These are phyloP conservation scores for Bovichtus variegatus DNA, from an alignment of 2,797 vertebrate species.

Conservation along the genomic window DNA sequence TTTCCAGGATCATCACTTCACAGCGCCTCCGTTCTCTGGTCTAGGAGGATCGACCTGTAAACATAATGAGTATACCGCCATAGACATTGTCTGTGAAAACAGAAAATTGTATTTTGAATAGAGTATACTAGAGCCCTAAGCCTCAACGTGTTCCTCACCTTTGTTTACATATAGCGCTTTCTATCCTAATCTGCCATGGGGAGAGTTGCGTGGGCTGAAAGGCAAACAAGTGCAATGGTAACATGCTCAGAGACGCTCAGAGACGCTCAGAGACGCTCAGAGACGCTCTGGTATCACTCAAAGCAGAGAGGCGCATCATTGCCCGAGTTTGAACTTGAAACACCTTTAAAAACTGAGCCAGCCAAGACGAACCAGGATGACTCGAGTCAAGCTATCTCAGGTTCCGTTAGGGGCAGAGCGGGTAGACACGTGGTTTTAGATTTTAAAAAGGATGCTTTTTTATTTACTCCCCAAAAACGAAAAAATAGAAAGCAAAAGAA, in stretches of 20 bases:
- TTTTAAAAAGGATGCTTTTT: not conserved
- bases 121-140: conserved; percentile 30
- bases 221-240: conserved; percentile 46
- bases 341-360: not conserved
- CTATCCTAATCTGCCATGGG: conserved; percentile 56
- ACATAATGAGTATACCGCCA: conserved; percentile 17
- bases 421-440: not conserved
- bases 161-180: conserved; percentile 52
- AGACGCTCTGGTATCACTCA: conserved; percentile 43
- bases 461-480: not conserved
- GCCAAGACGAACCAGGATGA: not conserved
- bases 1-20: not conserved
- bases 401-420: not conserved
- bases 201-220: conserved; percentile 43
- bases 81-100: conserved; percentile 18
- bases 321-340: conserved; percentile 33
- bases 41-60: conserved; percentile 4
- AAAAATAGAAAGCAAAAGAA: not conserved
- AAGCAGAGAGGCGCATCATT: conserved; percentile 29
- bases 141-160: conserved; percentile 31
- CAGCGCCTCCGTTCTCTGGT: not conserved
- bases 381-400: not conserved
- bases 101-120: conserved; percentile 28
- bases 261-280: too few relatives aligned
- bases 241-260: conserved; percentile 33